Evolutionary conservation across 2,113 vertebrate species (phyloP), one percentile per base, ranked within the genome.

Genomic region (Illadopsis cleaveri): DNA sequence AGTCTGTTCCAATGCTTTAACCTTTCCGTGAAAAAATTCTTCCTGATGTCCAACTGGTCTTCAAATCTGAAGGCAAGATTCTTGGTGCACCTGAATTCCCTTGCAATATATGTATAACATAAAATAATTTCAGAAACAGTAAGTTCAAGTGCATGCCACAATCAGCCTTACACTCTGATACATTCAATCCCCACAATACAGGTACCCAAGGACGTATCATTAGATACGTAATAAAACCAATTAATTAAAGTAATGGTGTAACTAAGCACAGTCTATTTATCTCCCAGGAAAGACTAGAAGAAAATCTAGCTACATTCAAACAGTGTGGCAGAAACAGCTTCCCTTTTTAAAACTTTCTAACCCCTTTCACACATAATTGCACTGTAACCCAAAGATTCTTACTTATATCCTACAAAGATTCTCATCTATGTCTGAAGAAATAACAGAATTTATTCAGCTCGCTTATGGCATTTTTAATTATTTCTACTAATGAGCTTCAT

Each of bases 161-260:
- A 21, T 81, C 50, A 69, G n/a, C 44, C 51, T 66, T 30, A 27
- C 2, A 2, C 33, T 73, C 53, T 57, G 86, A 61, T 33, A 75
- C 21, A 30, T 20, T 70, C 27, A 45, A 70, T 48, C 82, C 47
- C 50, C 24, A 54, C 0, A 0, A 62, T 11, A 68, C 12, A 54
- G 25, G 11, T 24, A 61, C 35, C 30, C 16, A 17, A 27, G 5
- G 9, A 81, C 0, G 0, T 42, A 56, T 15, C 33, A 45, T 15
- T 18, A 62, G 24, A 62, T 0, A 82, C 16, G 47, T 18, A 89
- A 70, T 24, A 81, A 57, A 1, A 70, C 1, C 21, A 5, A 84
- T 48, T 60, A 58, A 40, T 37, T 28, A 60, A 75, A 31, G 27
- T 15, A 51, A 58, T 16, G 9, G 54, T 47, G 38, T 51, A 56